phyloP scores from a whole-genome alignment of 2,888 invertebrate genomes.

The Petrophora chlorosata region DNA sequence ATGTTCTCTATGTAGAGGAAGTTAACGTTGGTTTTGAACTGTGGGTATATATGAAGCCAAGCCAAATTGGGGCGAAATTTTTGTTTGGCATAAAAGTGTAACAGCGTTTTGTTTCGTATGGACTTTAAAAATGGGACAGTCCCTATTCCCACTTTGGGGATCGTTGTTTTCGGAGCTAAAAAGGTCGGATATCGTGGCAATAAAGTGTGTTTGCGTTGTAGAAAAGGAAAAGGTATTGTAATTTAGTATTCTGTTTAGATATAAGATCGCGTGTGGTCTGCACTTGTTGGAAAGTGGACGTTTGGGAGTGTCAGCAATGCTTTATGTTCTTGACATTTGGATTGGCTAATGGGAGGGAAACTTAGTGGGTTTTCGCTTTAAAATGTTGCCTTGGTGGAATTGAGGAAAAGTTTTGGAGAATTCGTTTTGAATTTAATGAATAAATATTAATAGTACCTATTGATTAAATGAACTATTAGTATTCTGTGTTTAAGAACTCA shows the following conservation, averaged over 20 bases:
- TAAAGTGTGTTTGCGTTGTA: constrained; percentile 29
- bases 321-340: constrained; percentile 36
- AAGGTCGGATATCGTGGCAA: constrained; percentile 36
- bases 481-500: no score
- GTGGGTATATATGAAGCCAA: neutral
- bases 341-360: constrained; percentile 23
- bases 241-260: constrained; percentile 37
- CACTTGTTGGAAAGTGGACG: constrained; percentile 28
- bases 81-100: constrained; percentile 47
- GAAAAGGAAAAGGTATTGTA: constrained; percentile 22
- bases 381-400: constrained; percentile 1
- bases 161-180: constrained; percentile 34
- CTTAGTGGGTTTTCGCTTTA: neutral
- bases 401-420: neutral
- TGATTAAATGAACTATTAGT: no score
- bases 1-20: constrained; percentile 18
- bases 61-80: constrained; percentile 49
- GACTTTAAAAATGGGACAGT: constrained; percentile 38
- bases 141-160: constrained; percentile 36
- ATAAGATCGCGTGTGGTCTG: constrained; percentile 31
- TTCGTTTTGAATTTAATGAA: neutral
- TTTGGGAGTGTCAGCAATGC: constrained; percentile 34
- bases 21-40: constrained; percentile 23
- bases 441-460: no score
- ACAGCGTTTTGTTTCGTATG: constrained; percentile 48